Base-by-base conservation (phyloP, 1,140 invertebrate genomes). In the Bombus difficillimus region DNA sequence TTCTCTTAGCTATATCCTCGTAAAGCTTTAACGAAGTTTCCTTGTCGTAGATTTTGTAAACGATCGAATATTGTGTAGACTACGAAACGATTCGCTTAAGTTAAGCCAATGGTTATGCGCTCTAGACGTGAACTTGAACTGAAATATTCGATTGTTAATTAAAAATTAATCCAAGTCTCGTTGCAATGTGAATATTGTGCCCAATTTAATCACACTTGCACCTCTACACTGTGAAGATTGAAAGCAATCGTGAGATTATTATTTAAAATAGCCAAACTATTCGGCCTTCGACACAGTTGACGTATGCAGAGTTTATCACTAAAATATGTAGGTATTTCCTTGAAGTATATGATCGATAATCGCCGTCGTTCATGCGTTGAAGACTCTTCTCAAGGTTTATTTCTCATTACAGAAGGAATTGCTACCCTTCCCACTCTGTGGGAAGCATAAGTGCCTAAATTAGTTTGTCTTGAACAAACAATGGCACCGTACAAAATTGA, bases 241-340 rank as follows among this genome's bases (percentile, higher is more conserved):
- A 10, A 37, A 25, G 12, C 25, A 32, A 3, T 6, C 39, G 3
- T 4, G 12, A 32, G n/a, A 34, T 6, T 39, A 28, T 12, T 37
- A 28, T 37, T 57, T 28, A 32, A 81, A 32, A 43, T 41, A 59
- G 5, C 15, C 13, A 1, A 32, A n/a, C 25, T 8, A 34, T 34
- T 43, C n/a, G 74, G 32, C 73, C 74, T 69, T 83, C 28, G 28
- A 15, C 10, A 13, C 15, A 53, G 32, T 41, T 22, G 74, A 69
- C 62, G 32, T 76, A 69, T 53, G 66, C 47, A 84, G 39, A 53
- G 13, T 82, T 83, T 83, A 72, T 84, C 39, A 39, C 32, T 37
- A 76, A 80, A 39, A 69, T 53, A 64, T 69, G 59, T 62, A 62
- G 59, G 18, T 13, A 57, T 18, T 72, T 69, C 47, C n/a, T 73